Evolutionary conservation across 2,113 vertebrate genomes (phyloP).

Genomic region (Tachycineta bicolor): DNA sequence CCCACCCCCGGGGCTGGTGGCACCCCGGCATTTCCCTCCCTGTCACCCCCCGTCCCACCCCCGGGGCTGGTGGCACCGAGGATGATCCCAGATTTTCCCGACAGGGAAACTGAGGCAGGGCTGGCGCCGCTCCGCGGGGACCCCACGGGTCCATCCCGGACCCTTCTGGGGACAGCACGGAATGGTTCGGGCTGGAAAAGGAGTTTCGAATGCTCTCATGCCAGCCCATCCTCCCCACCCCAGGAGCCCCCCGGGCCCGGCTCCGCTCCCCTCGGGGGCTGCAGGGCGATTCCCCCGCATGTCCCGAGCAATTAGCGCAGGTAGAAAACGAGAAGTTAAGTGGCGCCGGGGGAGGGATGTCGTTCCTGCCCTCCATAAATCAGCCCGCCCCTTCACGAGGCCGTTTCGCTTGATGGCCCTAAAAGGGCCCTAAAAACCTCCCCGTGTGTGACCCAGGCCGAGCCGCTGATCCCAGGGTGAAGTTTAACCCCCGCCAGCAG

Average conservation of each 20-base stretch:
- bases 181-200: fast-evolving
- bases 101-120: neutral
- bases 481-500: neutral
- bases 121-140: neutral
- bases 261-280: neutral
- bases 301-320: slow-evolving; percentile 7
- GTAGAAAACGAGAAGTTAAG: slow-evolving; percentile 2
- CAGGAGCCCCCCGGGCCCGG: no score
- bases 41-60: neutral
- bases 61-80: neutral
- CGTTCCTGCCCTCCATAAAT: slow-evolving; percentile 39
- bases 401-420: neutral
- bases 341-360: slow-evolving; percentile 23
- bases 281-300: neutral
- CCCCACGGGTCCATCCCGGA: neutral
- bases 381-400: neutral
- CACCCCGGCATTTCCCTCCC: neutral
- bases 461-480: neutral
- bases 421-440: neutral
- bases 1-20: no score
- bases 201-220: neutral
- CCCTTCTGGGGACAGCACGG: fast-evolving
- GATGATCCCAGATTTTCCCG: fast-evolving
- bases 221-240: no score
- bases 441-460: neutral